Evolutionary conservation across 1,140 invertebrate genomes (phyloP).

Genomic region (Oryctes rhinoceros): DNA sequence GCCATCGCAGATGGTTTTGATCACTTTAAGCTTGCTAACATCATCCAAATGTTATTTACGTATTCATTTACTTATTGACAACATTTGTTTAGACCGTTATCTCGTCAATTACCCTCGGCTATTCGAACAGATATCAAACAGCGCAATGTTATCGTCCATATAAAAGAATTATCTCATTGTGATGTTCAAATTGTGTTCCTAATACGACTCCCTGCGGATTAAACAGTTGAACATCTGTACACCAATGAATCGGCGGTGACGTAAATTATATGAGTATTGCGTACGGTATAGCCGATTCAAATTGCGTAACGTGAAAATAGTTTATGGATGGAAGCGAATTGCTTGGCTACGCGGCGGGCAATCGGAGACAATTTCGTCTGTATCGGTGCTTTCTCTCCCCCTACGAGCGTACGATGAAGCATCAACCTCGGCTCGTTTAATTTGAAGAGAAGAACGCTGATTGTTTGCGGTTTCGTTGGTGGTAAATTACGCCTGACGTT

Average conservation of each 20-base stretch:
- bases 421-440: too few species aligned
- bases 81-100: background rate
- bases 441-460: too few species aligned
- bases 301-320: too few species aligned
- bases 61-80: background rate
- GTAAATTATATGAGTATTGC: background rate
- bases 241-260: background rate
- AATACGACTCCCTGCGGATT: background rate
- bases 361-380: too few species aligned
- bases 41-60: background rate
- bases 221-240: background rate
- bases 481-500: too few species aligned
- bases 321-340: too few species aligned
- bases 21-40: background rate
- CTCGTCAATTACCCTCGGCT: background rate
- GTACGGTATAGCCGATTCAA: too few species aligned
- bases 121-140: background rate
- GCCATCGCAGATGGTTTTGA: background rate
- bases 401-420: too few species aligned
- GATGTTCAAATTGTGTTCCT: conserved; percentile 5
- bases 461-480: too few species aligned
- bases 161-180: conserved; percentile 19
- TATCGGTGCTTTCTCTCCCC: too few species aligned
- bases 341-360: too few species aligned
- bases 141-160: background rate